phyloP scores from a whole-genome alignment of 2,797 vertebrate species.

The Buceros bicornis region DNA sequence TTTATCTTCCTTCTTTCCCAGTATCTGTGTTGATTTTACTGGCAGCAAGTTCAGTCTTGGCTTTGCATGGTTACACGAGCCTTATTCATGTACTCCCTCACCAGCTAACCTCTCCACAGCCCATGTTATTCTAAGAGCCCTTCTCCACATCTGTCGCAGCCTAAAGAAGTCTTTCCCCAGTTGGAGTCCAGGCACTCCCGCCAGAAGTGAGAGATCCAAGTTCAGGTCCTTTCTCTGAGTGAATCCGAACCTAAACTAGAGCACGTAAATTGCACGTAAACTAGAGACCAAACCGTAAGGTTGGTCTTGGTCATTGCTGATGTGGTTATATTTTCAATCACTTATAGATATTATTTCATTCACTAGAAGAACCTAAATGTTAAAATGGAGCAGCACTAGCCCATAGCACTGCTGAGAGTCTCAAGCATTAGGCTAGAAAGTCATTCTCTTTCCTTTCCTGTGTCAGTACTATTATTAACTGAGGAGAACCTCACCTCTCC shows the following conservation, averaged over 20 bases:
- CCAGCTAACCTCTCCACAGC: background rate
- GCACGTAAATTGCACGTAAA: background rate
- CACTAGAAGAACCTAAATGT: background rate
- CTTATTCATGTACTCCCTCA: background rate
- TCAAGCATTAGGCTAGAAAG: background rate
- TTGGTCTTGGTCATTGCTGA: background rate
- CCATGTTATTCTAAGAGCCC: background rate
- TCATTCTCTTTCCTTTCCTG: background rate
- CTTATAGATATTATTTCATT: background rate
- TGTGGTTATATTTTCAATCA: background rate
- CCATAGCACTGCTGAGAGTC: background rate
- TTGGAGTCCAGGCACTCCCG: background rate
- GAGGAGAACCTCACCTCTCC: background rate
- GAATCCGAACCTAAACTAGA: background rate
- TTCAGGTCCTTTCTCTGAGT: background rate
- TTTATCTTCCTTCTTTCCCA: background rate
- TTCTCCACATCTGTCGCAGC: background rate
- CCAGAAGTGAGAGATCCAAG: background rate
- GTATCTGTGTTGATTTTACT: background rate
- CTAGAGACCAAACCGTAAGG: background rate
- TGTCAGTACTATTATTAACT: background rate
- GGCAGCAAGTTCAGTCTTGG: background rate
- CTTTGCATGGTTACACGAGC: background rate
- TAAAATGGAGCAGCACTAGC: background rate
- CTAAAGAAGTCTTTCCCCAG: background rate